A percentile compares a stretch with the other conserved stretches of the same genome.
phyloP scores from a whole-genome alignment of 2,113 vertebrate species.

The Eupsittula cactorum region DNA sequence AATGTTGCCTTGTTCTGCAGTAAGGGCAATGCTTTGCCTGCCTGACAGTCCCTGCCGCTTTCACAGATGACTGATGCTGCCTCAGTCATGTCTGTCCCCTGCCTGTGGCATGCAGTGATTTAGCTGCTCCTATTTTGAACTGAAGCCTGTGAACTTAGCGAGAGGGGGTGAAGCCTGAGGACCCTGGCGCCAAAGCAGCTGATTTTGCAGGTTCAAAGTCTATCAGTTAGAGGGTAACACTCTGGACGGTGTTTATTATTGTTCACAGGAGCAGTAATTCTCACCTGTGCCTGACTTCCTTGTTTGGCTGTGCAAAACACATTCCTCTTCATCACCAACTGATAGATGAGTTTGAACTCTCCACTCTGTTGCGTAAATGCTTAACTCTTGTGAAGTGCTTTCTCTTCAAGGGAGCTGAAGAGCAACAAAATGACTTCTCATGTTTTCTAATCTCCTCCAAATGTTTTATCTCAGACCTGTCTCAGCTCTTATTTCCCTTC shows the following conservation, averaged over 20 bases:
- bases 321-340: constrained; percentile 39
- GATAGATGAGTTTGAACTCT: constrained; percentile 51
- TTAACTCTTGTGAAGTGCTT: constrained; percentile 35
- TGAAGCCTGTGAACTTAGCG: not conserved
- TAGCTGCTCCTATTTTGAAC: not conserved
- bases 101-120: not conserved
- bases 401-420: not conserved
- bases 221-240: not conserved
- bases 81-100: not conserved
- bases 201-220: not conserved
- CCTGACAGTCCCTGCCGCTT: accelerated
- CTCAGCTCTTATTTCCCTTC: constrained; percentile 7
- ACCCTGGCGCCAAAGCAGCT: not conserved
- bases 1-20: not conserved
- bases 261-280: constrained; percentile 2
- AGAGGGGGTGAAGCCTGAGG: not conserved
- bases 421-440: constrained; percentile 12
- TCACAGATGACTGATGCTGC: not conserved
- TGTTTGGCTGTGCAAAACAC: constrained; percentile 8
- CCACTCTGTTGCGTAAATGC: constrained; percentile 25
- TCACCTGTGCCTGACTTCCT: constrained; percentile 15
- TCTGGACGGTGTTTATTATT: not conserved
- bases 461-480: constrained; percentile 48
- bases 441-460: constrained; percentile 51
- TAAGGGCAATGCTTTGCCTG: not conserved